phyloP scores from a whole-genome alignment of 1,140 invertebrate species.

The Oncopeltus fasciatus region DNA sequence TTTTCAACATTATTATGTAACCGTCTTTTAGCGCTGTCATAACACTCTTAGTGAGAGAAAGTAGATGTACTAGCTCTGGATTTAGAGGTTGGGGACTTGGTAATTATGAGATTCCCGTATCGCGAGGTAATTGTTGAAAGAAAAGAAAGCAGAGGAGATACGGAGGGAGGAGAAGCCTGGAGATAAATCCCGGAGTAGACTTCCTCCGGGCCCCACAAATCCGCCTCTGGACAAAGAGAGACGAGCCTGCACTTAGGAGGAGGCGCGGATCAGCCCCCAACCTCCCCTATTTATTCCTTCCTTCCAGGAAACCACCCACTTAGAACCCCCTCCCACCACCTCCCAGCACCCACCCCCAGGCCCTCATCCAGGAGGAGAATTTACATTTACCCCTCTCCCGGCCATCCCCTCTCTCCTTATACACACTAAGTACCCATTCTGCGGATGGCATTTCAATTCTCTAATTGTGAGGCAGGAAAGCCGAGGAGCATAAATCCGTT shows the following conservation, averaged over 20 bases:
- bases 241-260: slow-evolving; percentile 18
- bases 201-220: background rate
- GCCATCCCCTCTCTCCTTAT: background rate
- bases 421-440: slow-evolving; percentile 5
- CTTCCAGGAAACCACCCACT: slow-evolving; percentile 22
- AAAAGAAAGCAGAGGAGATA: background rate
- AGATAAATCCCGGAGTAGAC: background rate
- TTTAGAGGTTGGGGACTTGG: too few relatives aligned
- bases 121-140: background rate
- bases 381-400: slow-evolving; percentile 13
- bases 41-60: too few relatives aligned
- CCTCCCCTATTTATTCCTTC: slow-evolving; percentile 21
- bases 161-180: background rate
- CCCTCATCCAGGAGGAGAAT: slow-evolving; percentile 9
- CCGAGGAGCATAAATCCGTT: slow-evolving; percentile 3
- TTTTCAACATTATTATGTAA: too few relatives aligned
- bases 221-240: background rate
- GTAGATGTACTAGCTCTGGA: too few relatives aligned
- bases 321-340: slow-evolving; percentile 9
- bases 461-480: slow-evolving; percentile 6
- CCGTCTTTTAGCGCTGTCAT: too few relatives aligned
- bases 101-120: too few relatives aligned
- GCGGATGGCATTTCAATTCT: slow-evolving; percentile 6
- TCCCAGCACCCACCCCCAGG: background rate
- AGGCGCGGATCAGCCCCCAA: slow-evolving; percentile 12